Evolutionary conservation across 2,113 vertebrate species (phyloP).

Genomic region (Egretta garzetta): DNA sequence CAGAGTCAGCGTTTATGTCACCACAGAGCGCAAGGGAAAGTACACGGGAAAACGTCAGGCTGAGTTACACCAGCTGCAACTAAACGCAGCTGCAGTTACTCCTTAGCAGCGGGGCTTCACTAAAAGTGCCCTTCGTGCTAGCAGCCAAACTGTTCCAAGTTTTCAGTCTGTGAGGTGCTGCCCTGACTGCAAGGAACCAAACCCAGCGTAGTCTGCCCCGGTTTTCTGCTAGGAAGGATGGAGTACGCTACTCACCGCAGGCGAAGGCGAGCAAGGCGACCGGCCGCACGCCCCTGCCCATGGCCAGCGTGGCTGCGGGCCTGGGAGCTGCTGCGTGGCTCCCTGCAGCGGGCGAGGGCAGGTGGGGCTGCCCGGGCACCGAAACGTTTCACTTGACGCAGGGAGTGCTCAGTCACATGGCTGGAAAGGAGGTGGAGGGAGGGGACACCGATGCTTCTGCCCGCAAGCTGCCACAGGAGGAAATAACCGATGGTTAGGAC

Average conservation of each 20-base stretch:
- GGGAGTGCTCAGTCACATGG: slow-evolving; percentile 34
- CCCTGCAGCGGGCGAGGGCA: neutral
- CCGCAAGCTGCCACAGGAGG: neutral
- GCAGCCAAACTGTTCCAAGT: neutral
- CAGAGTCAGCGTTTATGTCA: neutral
- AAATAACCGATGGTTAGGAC: neutral
- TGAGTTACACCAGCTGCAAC: neutral
- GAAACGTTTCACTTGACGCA: neutral
- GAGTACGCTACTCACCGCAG: slow-evolving; percentile 37
- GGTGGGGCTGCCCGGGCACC: neutral
- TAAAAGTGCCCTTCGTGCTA: neutral
- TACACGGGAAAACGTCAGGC: neutral
- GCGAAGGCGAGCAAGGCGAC: neutral
- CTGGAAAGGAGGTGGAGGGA: neutral
- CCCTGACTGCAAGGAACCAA: neutral
- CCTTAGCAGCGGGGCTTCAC: neutral
- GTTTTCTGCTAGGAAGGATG: neutral
- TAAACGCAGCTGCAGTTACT: neutral
- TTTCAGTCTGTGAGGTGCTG: neutral
- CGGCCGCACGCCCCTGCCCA: neutral
- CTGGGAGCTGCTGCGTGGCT: neutral
- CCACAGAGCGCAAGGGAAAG: neutral
- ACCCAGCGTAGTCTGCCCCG: neutral
- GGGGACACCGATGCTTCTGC: neutral
- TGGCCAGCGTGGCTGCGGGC: neutral